Conservation (phyloP, 2,113 vertebrate species). For the Turnix velox region DNA sequence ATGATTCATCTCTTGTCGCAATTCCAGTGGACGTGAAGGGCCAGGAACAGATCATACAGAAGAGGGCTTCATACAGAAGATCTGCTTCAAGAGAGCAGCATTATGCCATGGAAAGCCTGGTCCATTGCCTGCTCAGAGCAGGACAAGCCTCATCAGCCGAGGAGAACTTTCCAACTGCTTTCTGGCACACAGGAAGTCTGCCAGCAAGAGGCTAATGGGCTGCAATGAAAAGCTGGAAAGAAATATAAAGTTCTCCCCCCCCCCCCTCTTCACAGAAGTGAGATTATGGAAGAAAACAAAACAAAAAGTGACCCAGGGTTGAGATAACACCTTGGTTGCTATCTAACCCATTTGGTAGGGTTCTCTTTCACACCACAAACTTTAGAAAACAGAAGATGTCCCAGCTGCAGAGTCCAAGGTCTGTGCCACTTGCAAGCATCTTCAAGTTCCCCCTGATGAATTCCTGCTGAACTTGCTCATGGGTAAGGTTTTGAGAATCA, state of each 20-base stretch:
- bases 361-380: neutral
- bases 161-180: neutral
- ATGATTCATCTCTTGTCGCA: no score
- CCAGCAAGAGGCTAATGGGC: neutral
- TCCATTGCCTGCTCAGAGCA: neutral
- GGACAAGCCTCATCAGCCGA: neutral
- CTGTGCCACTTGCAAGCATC: neutral
- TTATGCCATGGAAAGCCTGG: neutral
- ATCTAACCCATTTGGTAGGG: neutral
- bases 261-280: neutral
- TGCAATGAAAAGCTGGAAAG: neutral
- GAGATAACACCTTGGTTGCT: neutral
- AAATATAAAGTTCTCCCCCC: neutral
- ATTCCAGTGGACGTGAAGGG: neutral
- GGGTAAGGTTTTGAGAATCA: neutral
- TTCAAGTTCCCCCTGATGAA: neutral
- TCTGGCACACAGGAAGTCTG: neutral
- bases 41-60: neutral
- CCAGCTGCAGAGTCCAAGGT: neutral
- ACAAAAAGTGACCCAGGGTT: neutral
- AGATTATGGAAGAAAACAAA: neutral
- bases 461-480: neutral
- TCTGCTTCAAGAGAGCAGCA: neutral
- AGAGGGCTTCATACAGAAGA: no score
- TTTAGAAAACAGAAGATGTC: neutral